phyloP scores from a whole-genome alignment of 2,113 vertebrate genomes.

The Catagonus wagneri region DNA sequence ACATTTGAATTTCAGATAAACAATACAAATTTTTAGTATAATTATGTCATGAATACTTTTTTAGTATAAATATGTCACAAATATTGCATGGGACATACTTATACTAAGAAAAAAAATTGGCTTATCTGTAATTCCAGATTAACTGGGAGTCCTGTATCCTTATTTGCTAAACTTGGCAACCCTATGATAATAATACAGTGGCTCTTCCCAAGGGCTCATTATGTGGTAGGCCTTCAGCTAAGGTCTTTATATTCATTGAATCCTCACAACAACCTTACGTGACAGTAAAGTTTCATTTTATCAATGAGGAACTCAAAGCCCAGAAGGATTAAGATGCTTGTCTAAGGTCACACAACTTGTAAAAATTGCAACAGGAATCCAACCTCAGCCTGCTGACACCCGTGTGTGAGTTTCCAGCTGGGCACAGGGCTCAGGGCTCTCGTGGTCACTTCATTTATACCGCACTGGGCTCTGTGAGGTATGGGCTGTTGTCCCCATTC shows the following conservation, averaged over 20 bases:
- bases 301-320: not conserved
- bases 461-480: not conserved
- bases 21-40: not conserved
- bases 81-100: not conserved
- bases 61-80: not conserved
- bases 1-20: not conserved
- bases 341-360: not conserved
- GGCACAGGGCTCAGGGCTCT: not conserved
- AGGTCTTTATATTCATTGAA: not conserved
- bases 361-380: not conserved
- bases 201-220: not conserved
- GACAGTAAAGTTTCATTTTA: not conserved
- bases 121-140: not conserved
- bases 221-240: not conserved
- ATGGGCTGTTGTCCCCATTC: not conserved
- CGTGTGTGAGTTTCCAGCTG: not conserved
- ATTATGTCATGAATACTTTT: not conserved
- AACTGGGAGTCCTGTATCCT: not conserved
- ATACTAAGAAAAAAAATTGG: not conserved
- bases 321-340: not conserved
- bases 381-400: not conserved
- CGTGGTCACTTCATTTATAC: fast-evolving
- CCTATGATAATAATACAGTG: not conserved
- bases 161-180: not conserved
- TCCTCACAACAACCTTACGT: not conserved